phyloP scores from a whole-genome alignment of 2,888 invertebrate species.

The Coleophora deauratella region DNA sequence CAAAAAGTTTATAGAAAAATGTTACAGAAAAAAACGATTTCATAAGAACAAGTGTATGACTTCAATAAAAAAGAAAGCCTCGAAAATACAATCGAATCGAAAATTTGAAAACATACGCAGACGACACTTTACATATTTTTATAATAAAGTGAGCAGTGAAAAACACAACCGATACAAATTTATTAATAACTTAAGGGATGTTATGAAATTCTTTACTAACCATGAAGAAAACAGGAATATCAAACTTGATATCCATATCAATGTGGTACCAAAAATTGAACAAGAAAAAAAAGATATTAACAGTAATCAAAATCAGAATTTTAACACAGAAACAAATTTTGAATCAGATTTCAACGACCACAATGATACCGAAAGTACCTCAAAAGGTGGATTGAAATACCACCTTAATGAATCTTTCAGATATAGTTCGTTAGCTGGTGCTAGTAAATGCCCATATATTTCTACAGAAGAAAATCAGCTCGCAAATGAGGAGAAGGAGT shows the following conservation, averaged over 20 bases:
- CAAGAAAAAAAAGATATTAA: constrained; percentile 10
- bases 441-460: too few species aligned
- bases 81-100: not conserved
- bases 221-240: constrained; percentile 31
- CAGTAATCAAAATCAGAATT: not conserved
- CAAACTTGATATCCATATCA: constrained; percentile 44
- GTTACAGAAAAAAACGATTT: constrained; percentile 3
- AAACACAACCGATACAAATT: constrained; percentile 17
- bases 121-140: constrained; percentile 26
- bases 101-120: constrained; percentile 19
- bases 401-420: too few species aligned
- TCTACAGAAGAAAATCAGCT: too few species aligned
- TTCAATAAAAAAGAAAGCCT: constrained; percentile 8
- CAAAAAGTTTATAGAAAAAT: not conserved
- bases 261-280: constrained; percentile 29
- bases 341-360: too few species aligned
- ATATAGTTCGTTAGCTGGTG: too few species aligned
- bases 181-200: constrained; percentile 29
- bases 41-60: constrained; percentile 8
- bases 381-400: too few species aligned
- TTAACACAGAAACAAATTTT: too few species aligned
- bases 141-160: constrained; percentile 24
- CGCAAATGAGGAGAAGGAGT: too few species aligned
- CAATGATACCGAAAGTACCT: not conserved
- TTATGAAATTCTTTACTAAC: constrained; percentile 36